Base-by-base conservation (phyloP, 2,113 vertebrate species). In the Stegastes partitus region DNA sequence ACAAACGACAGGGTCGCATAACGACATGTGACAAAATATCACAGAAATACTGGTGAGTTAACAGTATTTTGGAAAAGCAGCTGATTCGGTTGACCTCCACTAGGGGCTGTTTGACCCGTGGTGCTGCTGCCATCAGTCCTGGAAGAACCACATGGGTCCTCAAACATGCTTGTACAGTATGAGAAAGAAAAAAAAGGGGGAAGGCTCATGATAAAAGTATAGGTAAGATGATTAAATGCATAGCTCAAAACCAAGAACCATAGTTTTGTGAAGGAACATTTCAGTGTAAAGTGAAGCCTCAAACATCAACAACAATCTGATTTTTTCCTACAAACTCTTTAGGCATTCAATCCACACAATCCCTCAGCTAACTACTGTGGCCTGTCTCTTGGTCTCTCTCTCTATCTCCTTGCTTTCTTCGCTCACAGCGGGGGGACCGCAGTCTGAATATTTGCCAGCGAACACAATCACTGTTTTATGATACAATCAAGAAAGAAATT, bases 11-110 rank as follows among this genome's bases (percentile, higher is more conserved):
- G 71, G 83, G 87, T 90, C 83, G 81, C 57, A 53, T 87, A 72
- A 91, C 77, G 87, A 86, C 84, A 85, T 64, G 74, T 85, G 84
- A 89, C 87, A 85, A 83, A 83, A 78, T 56, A 51, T 78, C 61
- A 75, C 64, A 61, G 59, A 81, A 80, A 70, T 14, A 54, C 82
- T 58, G 56, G 53, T 61, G 57, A 77, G 62, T 64, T 61, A 53
- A 63, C 57, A 68, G 23, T 81, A 63, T 85, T 86, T 84, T 49
- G 25, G 59, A 73, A 74, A 70, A 37, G 50, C 86, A 71, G 84
- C 71, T 77, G 81, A 88, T 83, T 75, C 68, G 69, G 58, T 81
- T 84, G 86, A 90, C 73, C 81, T 85, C 81, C 64, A 65, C 73
- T 74, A 23, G 68, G 64, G 77, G 44, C 79, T 58, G 67, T 76